Evolutionary conservation across 2,797 vertebrate genomes (phyloP), one percentile per base, ranked within the genome.

Genomic region (Sciurus carolinensis): DNA sequence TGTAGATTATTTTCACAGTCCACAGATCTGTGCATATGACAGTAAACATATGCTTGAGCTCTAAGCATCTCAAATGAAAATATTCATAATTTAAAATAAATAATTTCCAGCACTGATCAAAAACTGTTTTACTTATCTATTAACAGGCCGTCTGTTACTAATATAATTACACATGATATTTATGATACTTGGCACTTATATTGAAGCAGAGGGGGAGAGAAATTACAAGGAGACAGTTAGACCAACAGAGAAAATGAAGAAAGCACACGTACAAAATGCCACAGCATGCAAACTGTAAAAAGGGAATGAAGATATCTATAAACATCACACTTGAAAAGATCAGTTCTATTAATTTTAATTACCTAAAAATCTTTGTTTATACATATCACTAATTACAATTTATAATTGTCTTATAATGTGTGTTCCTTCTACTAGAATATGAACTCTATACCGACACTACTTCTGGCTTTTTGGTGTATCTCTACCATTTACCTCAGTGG

Each of bases 11-110:
- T 94, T 96, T 97, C 94, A 96, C 15, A 97, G 85, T 95, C 86
- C 95, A 66, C 39, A 94, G 84, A 96, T 95, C 89, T 96, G 66
- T 94, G 95, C 94, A 15, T 57, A 50, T 86, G 87, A 87, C 86
- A 96, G 42, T 77, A 94, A 97, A 42, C 95, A 96, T 95, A 97
- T 97, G 83, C 14, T 80, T 94, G n/a, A 89, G 91, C n/a, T 96
- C 33, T 96, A 90, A 97, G 14, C 12, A 52, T 97, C 87, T 97
- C 85, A 96, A 85, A 89, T 95, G 54, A 3, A 97, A 98, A 93
- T 52, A 20, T 0, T n/a, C 67, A 87, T 95, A 86, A 91, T 93
- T 97, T 96, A 3, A 94, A 97, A 95, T 50, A 96, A 96, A 81
- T 92, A 96, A 96, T 91, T n/a, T 92, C 75, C 42, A 73, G 2